Percentiles rank a stretch among this genome's conserved stretches.
Evolutionary conservation across 2,797 vertebrate genomes (phyloP).

Genomic region (Pseudomugil gertrudae): DNA sequence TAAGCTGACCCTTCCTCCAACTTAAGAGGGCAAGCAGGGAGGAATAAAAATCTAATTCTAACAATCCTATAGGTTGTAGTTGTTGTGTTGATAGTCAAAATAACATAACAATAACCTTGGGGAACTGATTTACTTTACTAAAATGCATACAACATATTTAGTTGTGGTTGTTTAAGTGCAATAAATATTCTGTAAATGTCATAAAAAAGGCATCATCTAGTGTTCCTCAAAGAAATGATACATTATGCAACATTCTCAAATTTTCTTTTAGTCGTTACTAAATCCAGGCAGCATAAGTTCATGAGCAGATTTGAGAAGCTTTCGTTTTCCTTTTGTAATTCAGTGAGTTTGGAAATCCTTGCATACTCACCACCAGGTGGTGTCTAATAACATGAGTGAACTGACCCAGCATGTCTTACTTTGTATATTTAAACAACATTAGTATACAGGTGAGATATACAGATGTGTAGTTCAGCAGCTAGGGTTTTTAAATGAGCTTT

Average conservation of each 20-base stretch:
- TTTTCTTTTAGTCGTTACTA: neutral
- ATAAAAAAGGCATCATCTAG: neutral
- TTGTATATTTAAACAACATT: conserved; percentile 61
- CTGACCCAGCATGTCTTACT: conserved; percentile 54
- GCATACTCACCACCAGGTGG: conserved; percentile 82
- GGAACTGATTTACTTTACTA: neutral
- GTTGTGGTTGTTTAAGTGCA: neutral
- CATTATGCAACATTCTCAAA: neutral
- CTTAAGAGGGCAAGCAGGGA: neutral
- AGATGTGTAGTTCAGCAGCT: conserved; percentile 30
- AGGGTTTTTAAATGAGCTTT: conserved; percentile 37
- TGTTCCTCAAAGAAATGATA: conserved; percentile 3
- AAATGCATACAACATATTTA: neutral
- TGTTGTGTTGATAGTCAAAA: neutral
- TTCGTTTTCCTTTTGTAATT: conserved; percentile 36
- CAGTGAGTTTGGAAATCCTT: conserved; percentile 53
- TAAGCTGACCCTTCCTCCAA: neutral
- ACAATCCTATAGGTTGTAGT: neutral
- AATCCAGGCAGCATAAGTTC: conserved; percentile 5
- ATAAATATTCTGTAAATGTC: neutral
- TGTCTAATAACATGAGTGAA: conserved; percentile 76
- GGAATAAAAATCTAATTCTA: neutral
- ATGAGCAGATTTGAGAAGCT: conserved; percentile 21
- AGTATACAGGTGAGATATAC: conserved; percentile 40
- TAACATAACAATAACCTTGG: neutral